These are phyloP conservation scores for Myiotriccus ornatus DNA, from an alignment of 2,797 vertebrate species.

Conservation along the genomic window DNA sequence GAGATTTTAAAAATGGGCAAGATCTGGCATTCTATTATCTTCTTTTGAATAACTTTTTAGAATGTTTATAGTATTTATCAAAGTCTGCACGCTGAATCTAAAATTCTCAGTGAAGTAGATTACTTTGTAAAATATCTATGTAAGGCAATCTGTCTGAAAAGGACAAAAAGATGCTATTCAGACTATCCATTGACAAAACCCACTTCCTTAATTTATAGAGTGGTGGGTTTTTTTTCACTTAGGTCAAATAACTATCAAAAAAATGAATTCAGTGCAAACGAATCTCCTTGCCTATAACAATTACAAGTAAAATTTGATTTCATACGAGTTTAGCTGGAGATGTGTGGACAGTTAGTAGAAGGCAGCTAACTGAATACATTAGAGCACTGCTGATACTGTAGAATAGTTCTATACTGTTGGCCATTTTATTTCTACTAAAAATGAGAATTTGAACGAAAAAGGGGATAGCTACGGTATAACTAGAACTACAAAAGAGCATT, in stretches of 20 bases:
- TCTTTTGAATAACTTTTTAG: not conserved
- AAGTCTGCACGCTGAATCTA: not conserved
- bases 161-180: not conserved
- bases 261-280: not conserved
- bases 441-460: not conserved
- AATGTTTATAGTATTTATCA: not conserved
- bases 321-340: not conserved
- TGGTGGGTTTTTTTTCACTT: rapidly evolving
- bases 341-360: not conserved
- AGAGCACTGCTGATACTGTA: not conserved
- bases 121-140: not conserved
- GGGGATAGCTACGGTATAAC: not conserved
- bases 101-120: not conserved
- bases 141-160: not conserved
- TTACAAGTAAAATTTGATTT: not conserved
- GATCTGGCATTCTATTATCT: not conserved
- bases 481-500: not conserved
- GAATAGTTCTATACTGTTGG: not conserved
- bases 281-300: not conserved
- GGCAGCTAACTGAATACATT: not conserved
- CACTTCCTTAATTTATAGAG: not conserved
- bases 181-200: not conserved
- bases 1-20: not conserved
- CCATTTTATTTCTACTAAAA: not conserved
- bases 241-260: not conserved